Evolutionary conservation across 2,888 invertebrate genomes (phyloP).

Genomic region (Agriopis aurantiaria): DNA sequence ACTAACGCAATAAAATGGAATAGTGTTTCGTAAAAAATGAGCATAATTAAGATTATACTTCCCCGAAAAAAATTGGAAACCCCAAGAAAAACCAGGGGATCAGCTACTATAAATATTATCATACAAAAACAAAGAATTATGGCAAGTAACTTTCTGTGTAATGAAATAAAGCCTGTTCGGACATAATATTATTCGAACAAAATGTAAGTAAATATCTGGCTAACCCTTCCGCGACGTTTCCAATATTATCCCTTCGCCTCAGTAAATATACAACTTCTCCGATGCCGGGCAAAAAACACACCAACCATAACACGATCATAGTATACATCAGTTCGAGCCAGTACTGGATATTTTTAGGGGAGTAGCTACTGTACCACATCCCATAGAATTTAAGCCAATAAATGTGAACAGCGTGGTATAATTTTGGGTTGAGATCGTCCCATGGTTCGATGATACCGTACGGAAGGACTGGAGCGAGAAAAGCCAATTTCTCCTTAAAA

Average conservation of each 20-base stretch:
- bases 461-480: slow-evolving; percentile 65
- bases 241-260: slow-evolving; percentile 87
- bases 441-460: slow-evolving; percentile 75
- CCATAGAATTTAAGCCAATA: slow-evolving; percentile 84
- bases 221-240: slow-evolving; percentile 86
- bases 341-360: slow-evolving; percentile 62
- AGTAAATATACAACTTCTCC: slow-evolving; percentile 90
- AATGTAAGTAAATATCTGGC: slow-evolving; percentile 47
- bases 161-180: slow-evolving; percentile 50
- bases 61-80: neutral
- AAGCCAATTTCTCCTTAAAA: slow-evolving; percentile 60
- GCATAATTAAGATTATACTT: neutral
- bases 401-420: slow-evolving; percentile 79
- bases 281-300: slow-evolving; percentile 81
- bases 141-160: slow-evolving; percentile 42
- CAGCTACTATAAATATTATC: neutral
- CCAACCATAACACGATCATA: slow-evolving; percentile 73
- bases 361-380: slow-evolving; percentile 77
- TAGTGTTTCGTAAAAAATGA: no score
- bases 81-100: neutral
- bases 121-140: slow-evolving; percentile 35
- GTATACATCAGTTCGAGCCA: slow-evolving; percentile 75
- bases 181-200: slow-evolving; percentile 54
- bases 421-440: slow-evolving; percentile 74
- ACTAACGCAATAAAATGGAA: no score